Evolutionary conservation across 1,140 invertebrate genomes (phyloP), one percentile per base, ranked within the genome.

Genomic region (Pachypsylla venusta): DNA sequence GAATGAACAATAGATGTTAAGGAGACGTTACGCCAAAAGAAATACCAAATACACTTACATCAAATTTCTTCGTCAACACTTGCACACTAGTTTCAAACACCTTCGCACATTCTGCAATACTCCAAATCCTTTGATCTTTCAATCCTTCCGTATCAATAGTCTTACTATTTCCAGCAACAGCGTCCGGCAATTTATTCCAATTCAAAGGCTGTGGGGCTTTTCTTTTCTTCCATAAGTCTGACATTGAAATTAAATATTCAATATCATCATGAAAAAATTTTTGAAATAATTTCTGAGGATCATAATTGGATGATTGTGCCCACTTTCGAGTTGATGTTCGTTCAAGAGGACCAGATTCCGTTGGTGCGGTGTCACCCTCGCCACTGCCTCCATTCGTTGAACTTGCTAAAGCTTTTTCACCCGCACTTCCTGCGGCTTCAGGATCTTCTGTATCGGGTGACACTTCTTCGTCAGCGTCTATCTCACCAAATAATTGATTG

Each of bases 261-360:
- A 99, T 97, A 70, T 99, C 97, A 71, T 97, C 90, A 64, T 82
- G 74, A 71, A 99, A 99, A 28, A 99, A 78, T 76, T 98, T 93
- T 16, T 78, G 77, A 66, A 92, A 92, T 7, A 93, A 67, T 68
- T 88, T 87, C 64, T 81, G 77, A 3, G 91, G 75, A 71, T 98
- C 81, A 69, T 97, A 98, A 56, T 83, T 77, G 58, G 76, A 82
- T 1, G 83, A 79, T 54, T 85, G 80, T 2, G 92, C 93, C 93
- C 93, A 98, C 54, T 80, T 70, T 59, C 89, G 76, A 0, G 95
- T 98, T n/a, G 91, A 94, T 25, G 82, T 80, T 58, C 89, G 77
- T 63, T 83, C 75, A 12, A 90, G 76, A 64, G 89, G 87, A 14
- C 87, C 87, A 59, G 76, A 70, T n/a, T 73, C 70, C 62, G 75